phyloP scores from a whole-genome alignment of 1,140 invertebrate species.

The Elymnias hypermnestra region DNA sequence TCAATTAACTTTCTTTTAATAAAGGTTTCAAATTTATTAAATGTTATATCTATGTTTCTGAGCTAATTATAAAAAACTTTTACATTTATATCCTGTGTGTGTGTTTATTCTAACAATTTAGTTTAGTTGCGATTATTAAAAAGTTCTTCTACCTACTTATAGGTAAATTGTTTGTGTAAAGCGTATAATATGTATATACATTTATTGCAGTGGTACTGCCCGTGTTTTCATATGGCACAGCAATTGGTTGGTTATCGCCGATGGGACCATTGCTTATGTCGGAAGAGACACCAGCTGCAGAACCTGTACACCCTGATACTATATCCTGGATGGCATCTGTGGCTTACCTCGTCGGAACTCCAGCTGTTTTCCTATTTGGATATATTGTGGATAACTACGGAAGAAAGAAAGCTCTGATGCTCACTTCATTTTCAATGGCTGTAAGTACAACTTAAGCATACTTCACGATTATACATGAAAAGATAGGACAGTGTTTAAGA shows the following conservation, averaged over 20 bases:
- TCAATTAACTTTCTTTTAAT: too few relatives aligned
- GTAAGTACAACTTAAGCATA: too few relatives aligned
- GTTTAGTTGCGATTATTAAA: too few relatives aligned
- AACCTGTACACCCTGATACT: slow-evolving; percentile 44
- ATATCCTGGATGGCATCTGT: slow-evolving; percentile 69
- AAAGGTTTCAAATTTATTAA: too few relatives aligned
- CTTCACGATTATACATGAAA: too few relatives aligned
- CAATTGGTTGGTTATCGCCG: slow-evolving; percentile 60
- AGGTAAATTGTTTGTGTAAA: too few relatives aligned
- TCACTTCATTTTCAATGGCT: slow-evolving; percentile 52
- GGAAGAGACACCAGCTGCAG: slow-evolving; percentile 36
- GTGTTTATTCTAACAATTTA: too few relatives aligned
- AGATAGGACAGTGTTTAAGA: too few relatives aligned
- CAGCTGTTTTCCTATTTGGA: slow-evolving; percentile 56
- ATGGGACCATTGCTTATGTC: slow-evolving; percentile 58
- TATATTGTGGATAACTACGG: slow-evolving; percentile 61
- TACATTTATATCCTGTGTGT: too few relatives aligned
- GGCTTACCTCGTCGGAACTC: slow-evolving; percentile 52
- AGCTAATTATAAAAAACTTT: too few relatives aligned
- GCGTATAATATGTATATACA: too few relatives aligned
- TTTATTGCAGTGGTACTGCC: slow-evolving; percentile 60
- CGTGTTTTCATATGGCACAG: slow-evolving; percentile 59
- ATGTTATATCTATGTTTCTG: too few relatives aligned
- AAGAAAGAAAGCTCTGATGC: slow-evolving; percentile 53
- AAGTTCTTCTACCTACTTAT: neutral